Conservation (phyloP, 2,888 invertebrate species). For the Caradrina kadenii region DNA sequence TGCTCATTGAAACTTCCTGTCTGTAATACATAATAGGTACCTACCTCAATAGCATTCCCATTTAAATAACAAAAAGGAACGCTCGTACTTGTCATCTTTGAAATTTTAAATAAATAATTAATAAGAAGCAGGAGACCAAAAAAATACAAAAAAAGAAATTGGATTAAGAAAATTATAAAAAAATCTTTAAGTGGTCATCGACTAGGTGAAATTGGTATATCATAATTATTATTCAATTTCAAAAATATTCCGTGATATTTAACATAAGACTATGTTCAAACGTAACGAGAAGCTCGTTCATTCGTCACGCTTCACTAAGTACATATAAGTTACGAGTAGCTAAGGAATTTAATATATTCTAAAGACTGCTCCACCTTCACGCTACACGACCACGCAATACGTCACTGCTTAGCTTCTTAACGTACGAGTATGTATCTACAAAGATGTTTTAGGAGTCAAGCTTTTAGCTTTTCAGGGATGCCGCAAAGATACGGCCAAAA, state of each 20-base stretch:
- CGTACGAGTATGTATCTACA: constrained; percentile 20
- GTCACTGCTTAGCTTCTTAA: constrained; percentile 56
- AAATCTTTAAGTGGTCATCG: background rate
- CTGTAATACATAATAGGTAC: constrained; percentile 35
- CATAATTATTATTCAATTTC: constrained; percentile 16
- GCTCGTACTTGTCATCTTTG: constrained; percentile 13
- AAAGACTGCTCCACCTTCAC: constrained; percentile 58
- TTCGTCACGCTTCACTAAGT: constrained; percentile 62
- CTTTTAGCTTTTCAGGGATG: background rate
- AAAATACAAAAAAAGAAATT: constrained; percentile 20
- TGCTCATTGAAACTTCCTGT: constrained; percentile 51
- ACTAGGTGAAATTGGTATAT: constrained; percentile 16
- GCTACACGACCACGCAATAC: constrained; percentile 46
- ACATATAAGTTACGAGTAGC: constrained; percentile 62
- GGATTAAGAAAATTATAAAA: constrained; percentile 13
- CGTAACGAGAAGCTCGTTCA: constrained; percentile 53
- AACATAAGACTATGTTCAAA: constrained; percentile 30
- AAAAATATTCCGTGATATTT: constrained; percentile 57
- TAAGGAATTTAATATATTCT: constrained; percentile 65
- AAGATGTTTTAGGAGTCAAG: constrained; percentile 15
- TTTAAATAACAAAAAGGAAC: constrained; percentile 29
- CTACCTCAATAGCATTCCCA: constrained; percentile 33
- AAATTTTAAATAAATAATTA: constrained; percentile 21
- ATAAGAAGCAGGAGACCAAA: constrained; percentile 19
- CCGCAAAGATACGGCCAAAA: background rate